These are phyloP conservation scores for Saguinus imperator DNA, from an alignment of 2,113 vertebrate genomes.

Conservation along the genomic window DNA sequence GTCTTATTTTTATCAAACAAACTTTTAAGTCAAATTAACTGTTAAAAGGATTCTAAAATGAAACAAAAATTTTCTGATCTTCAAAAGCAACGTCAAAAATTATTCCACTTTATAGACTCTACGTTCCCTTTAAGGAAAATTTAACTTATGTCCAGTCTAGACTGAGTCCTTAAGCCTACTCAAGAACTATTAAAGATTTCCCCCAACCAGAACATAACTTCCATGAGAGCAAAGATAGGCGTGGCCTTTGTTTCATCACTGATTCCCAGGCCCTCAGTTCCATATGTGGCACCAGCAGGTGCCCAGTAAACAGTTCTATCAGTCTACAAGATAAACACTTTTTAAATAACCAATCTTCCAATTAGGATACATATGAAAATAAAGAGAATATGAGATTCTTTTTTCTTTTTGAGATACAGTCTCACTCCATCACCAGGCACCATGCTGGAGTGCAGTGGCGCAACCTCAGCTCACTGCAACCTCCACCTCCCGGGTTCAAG, in stretches of 20 bases:
- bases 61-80: slow-evolving; percentile 22
- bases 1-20: slow-evolving; percentile 5
- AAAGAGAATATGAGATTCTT: not conserved
- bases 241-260: not conserved
- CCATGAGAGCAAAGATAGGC: not conserved
- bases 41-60: slow-evolving; percentile 4
- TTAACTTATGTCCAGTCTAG: not conserved
- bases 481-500: too few species aligned
- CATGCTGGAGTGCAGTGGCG: too few species aligned
- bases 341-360: not conserved
- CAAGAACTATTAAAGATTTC: not conserved
- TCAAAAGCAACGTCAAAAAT: slow-evolving; percentile 16
- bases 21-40: slow-evolving; percentile 29
- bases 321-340: not conserved
- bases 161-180: not conserved
- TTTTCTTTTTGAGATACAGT: too few species aligned
- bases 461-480: too few species aligned
- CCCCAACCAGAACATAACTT: not conserved
- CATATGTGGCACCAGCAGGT: not conserved
- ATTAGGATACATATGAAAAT: not conserved
- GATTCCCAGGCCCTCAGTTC: not conserved
- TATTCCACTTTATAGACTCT: not conserved
- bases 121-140: not conserved
- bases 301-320: not conserved
- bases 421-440: too few species aligned